Percentiles rank a stretch among this genome's conserved stretches.
These are phyloP conservation scores for Oscheius onirici DNA, from an alignment of 2,888 invertebrate genomes.

Conservation along the genomic window DNA sequence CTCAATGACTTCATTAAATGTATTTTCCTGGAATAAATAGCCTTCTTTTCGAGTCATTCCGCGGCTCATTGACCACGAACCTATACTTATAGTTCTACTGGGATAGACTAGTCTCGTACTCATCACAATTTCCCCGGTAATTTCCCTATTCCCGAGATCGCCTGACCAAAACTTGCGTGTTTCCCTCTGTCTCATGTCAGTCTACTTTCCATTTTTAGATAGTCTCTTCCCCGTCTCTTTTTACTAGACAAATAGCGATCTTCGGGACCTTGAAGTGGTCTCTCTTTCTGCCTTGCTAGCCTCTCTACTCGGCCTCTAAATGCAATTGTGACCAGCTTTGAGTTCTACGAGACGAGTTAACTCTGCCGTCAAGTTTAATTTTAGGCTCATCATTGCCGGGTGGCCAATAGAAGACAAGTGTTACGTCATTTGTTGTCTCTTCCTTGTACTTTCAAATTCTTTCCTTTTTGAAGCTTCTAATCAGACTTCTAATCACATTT, in stretches of 20 bases:
- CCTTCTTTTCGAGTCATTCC: not conserved
- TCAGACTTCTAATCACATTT: not conserved
- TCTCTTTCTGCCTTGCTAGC: not conserved
- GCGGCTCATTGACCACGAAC: not conserved
- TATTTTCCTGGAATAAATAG: not conserved
- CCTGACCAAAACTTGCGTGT: not conserved
- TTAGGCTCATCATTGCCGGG: too few relatives aligned
- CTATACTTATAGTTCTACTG: too few relatives aligned
- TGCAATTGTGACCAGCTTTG: slow-evolving; percentile 1
- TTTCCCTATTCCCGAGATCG: too few relatives aligned
- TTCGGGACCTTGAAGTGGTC: not conserved
- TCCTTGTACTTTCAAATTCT: not conserved
- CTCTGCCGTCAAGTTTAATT: too few relatives aligned
- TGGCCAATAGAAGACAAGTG: too few relatives aligned
- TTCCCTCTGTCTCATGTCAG: not conserved
- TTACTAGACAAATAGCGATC: not conserved
- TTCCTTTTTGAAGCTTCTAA: not conserved
- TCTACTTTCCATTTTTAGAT: not conserved
- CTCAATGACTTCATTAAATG: not conserved
- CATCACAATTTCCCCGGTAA: too few relatives aligned
- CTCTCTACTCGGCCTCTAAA: not conserved
- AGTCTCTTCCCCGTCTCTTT: not conserved
- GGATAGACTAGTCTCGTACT: too few relatives aligned
- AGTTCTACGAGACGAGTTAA: too few relatives aligned
- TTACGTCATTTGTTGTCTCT: too few relatives aligned